Conservation (phyloP, 2,113 vertebrate genomes). For the Nothocercus julius region DNA sequence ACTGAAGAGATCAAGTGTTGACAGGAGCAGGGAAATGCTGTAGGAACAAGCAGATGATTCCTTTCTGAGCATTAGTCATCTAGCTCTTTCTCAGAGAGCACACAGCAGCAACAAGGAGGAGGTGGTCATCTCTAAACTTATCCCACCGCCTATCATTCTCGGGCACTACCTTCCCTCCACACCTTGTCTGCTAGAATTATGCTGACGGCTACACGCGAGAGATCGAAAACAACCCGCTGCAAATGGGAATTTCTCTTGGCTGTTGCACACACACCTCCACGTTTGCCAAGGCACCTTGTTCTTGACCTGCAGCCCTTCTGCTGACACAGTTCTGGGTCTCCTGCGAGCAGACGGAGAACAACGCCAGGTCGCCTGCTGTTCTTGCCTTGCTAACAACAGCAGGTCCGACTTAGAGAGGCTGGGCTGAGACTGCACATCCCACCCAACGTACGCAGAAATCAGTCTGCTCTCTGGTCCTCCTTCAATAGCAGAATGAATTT, state of each 20-base stretch:
- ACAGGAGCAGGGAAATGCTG: neutral
- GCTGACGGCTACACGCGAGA: neutral
- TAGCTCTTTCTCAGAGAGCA: neutral
- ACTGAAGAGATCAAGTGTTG: neutral
- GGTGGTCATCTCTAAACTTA: neutral
- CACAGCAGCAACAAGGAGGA: neutral
- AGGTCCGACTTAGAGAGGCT: neutral
- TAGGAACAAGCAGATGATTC: neutral
- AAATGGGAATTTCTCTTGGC: neutral
- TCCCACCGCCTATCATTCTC: neutral
- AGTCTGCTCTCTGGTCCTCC: neutral
- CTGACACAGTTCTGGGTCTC: neutral
- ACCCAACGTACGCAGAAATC: neutral
- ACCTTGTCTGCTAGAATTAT: neutral
- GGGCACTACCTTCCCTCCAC: neutral
- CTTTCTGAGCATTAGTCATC: neutral
- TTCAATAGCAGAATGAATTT: neutral
- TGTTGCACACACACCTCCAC: neutral
- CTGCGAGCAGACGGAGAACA: neutral
- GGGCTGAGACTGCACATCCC: neutral
- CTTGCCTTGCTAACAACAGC: neutral
- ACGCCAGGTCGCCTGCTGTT: neutral
- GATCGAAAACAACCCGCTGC: neutral
- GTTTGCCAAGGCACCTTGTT: constrained; percentile 19
- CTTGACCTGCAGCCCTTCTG: neutral